Base-by-base conservation (phyloP, 1,140 invertebrate genomes). In the Riptortus pedestris region DNA sequence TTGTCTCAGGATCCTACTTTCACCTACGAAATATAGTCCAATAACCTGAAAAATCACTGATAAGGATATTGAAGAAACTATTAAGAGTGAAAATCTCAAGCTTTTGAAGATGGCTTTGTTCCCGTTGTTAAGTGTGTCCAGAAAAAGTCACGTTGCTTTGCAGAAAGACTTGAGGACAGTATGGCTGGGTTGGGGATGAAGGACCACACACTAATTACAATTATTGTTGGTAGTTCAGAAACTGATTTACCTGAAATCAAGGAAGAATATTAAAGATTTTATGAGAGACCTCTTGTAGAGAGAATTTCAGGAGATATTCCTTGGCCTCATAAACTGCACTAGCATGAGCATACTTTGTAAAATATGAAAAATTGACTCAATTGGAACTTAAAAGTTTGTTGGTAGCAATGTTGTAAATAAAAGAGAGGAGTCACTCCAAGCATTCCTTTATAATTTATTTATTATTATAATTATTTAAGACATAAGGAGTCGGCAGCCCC, bases 101-200 rank as follows among this genome's bases (percentile, higher is more conserved):
- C 86, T 70, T 75, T 94, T 9, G 83, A 91, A 75, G 83, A 87
- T 70, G 91, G 90, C 43, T 85, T 93, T 71, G 76, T 93, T 55
- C 87, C 91, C 68, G 85, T 94, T 70, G 85, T 91, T 18, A 87
- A 86, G 74, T 87, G 86, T 70, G 85, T 89, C 0, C 82, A 85
- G 69, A 91, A 94, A 72, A 87, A 90, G 72, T 83, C 88, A 9
- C 79, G 82, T 29, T 97, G 91, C 76, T 96, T 95, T 77, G 93
- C 93, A 3, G 85, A 93, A 70, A 82, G 85, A 58, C 77, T 97
- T 4, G 84, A 95, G 72, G 85, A 89, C 70, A 83, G 90, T 2
- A 94, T 98, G 90, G 85, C 85, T 63, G 88, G 89, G 28, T 74
- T 88, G 59, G 91, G 91, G 60, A 96, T 92, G 0, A 85, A 87